phyloP scores from a whole-genome alignment of 1,140 invertebrate genomes.

The Paraescarpia echinospica region DNA sequence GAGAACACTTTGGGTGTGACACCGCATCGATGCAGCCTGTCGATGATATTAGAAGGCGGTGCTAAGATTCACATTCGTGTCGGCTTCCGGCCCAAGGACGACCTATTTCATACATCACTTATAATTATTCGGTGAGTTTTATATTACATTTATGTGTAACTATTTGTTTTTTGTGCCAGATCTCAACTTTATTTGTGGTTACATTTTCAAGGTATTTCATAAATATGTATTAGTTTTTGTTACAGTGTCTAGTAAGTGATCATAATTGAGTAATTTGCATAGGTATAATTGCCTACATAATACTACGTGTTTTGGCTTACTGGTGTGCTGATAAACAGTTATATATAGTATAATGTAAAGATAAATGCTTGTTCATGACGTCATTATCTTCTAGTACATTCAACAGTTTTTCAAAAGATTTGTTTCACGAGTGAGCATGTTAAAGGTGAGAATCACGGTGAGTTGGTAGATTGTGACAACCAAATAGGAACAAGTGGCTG shows the following conservation, averaged over 20 bases:
- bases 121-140: slow-evolving; percentile 59
- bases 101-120: slow-evolving; percentile 59
- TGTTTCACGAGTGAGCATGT: background rate
- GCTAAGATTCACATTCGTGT: slow-evolving; percentile 60
- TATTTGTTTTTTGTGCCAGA: background rate
- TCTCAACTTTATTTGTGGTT: background rate
- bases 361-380: too few species aligned
- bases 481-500: background rate
- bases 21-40: slow-evolving; percentile 57
- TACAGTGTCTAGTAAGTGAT: too few species aligned
- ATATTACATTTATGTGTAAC: background rate
- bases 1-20: slow-evolving; percentile 54
- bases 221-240: too few species aligned
- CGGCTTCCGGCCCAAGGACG: slow-evolving; percentile 62
- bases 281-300: too few species aligned
- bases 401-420: background rate
- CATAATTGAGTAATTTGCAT: too few species aligned
- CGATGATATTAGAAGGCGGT: slow-evolving; percentile 60
- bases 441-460: background rate
- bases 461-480: background rate
- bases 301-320: too few species aligned
- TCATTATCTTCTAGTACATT: background rate
- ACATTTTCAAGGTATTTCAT: background rate
- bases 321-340: too few species aligned
- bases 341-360: too few species aligned